A percentile compares a stretch with the other conserved stretches of the same genome.
phyloP scores from a whole-genome alignment of 2,797 vertebrate species.

The Peromyscus nudipes region DNA sequence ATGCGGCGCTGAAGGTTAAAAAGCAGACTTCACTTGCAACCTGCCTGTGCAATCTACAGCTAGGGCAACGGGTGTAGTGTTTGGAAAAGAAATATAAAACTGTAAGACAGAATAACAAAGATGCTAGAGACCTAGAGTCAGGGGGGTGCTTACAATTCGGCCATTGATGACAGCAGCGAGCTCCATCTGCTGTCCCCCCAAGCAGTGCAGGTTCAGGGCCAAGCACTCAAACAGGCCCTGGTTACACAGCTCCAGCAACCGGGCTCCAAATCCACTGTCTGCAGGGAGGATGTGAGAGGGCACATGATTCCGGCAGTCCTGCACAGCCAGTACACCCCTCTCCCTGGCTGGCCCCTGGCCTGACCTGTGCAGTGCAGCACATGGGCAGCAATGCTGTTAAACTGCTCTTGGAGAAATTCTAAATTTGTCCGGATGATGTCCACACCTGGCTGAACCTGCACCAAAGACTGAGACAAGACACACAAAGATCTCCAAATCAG shows the following conservation, averaged over 20 bases:
- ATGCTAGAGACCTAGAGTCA: neutral
- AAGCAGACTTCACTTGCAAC: neutral
- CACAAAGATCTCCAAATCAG: constrained; percentile 1
- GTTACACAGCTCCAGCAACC: constrained; percentile 94
- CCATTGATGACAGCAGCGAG: constrained; percentile 95
- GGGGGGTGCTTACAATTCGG: constrained; percentile 92
- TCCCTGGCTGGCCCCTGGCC: rapidly evolving
- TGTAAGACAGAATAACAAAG: neutral
- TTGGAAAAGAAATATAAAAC: neutral
- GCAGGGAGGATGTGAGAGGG: neutral
- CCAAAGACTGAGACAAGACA: constrained; percentile 90
- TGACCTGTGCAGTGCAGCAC: constrained; percentile 93
- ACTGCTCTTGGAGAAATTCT: constrained; percentile 95
- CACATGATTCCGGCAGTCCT: neutral
- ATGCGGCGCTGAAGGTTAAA: constrained; percentile 91
- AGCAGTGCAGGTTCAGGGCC: constrained; percentile 95
- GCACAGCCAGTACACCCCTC: rapidly evolving
- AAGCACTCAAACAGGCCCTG: constrained; percentile 96
- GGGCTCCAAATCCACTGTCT: constrained; percentile 95
- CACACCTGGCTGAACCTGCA: constrained; percentile 93
- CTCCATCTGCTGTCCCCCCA: constrained; percentile 94
- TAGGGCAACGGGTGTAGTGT: neutral
- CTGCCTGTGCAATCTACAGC: neutral
- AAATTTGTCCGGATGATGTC: constrained; percentile 95
- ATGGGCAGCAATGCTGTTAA: constrained; percentile 94